Base-by-base conservation (phyloP, 2,888 invertebrate genomes). In the Amphiduros pacificus region DNA sequence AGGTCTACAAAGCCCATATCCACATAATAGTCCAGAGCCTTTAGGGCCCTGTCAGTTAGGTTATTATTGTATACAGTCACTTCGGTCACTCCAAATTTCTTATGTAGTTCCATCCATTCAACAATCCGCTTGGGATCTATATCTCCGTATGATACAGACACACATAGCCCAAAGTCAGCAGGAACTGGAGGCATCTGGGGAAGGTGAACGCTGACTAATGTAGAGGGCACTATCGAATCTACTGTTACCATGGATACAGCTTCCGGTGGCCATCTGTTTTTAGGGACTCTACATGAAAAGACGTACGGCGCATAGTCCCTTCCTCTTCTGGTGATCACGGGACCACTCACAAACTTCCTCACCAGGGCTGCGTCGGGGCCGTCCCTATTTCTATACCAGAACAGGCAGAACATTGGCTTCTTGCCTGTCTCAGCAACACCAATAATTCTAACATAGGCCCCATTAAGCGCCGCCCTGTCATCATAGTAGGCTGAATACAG, bases 71-170 rank as follows among this genome's bases (percentile, higher is more conserved):
- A 44, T 6, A 44, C 22, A 9, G 44, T 44, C 9, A 44, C 44
- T 44, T 44, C 44, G 6, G 44, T 20, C 4, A 44, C 5, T 9
- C 44, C 44, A n/a, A n/a, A 44, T n/a, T 11, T 44, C n/a, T 17
- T 44, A 6, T 44, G 44, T n/a, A 44, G n/a, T 44, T 44, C 44
- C 44, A 44, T 44, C 44, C 44, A 44, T 44, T 44, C 44, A 17
- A 44, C 44, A 9, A 44, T n/a, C n/a, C 44, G n/a, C 22, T 44
- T 44, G 6, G 6, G 44, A 4, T 44, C n/a, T 20, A 20, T n/a
- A 22, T 44, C 20, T 22, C 44, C n/a, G n/a, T 44, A 44, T 5
- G 44, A 44, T 22, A 44, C 44, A n/a, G 44, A 44, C 9, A 44
- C 44, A n/a, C 44, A 44, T 9, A 22, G 20, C 4, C 44, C 44